Evolutionary conservation across 2,113 vertebrate species (phyloP).

Genomic region (Puma concolor): DNA sequence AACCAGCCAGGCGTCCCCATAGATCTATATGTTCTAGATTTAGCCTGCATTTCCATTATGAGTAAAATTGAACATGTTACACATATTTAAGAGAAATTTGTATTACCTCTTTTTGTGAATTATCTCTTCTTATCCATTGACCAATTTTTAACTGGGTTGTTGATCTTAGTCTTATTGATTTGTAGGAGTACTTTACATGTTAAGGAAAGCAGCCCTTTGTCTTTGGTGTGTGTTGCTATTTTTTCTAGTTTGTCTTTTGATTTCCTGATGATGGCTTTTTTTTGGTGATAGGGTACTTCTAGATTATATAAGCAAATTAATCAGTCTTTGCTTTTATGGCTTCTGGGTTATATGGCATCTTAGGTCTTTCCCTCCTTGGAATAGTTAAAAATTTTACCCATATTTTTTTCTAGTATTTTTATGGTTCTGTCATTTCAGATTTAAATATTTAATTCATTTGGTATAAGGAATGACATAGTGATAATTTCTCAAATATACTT

Average conservation of each 20-base stretch:
- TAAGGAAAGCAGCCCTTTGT: neutral
- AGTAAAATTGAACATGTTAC: slow-evolving; percentile 36
- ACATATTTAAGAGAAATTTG: slow-evolving; percentile 16
- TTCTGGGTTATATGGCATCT: neutral
- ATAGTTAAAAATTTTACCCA: neutral
- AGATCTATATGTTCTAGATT: slow-evolving; percentile 10
- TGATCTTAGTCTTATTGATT: slow-evolving; percentile 30
- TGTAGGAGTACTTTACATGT: slow-evolving; percentile 10
- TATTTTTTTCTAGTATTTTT: slow-evolving; percentile 31
- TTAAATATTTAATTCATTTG: slow-evolving; percentile 45
- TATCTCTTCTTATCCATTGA: neutral
- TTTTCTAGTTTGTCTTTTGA: slow-evolving; percentile 32
- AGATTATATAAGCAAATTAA: neutral
- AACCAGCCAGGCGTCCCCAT: neutral
- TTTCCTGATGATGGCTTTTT: slow-evolving; percentile 8
- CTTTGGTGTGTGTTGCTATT: neutral
- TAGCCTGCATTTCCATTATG: neutral
- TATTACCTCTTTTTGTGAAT: neutral
- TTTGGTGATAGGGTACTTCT: neutral
- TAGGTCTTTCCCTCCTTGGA: neutral
- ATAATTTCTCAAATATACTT: slow-evolving; percentile 48
- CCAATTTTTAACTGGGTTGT: slow-evolving; percentile 9
- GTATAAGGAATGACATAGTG: neutral
- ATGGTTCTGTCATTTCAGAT: neutral
- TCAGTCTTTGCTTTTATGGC: neutral